A percentile compares a stretch with the other conserved stretches of the same genome.
phyloP scores from a whole-genome alignment of 2,888 invertebrate species.

The Agapostemon virescens region DNA sequence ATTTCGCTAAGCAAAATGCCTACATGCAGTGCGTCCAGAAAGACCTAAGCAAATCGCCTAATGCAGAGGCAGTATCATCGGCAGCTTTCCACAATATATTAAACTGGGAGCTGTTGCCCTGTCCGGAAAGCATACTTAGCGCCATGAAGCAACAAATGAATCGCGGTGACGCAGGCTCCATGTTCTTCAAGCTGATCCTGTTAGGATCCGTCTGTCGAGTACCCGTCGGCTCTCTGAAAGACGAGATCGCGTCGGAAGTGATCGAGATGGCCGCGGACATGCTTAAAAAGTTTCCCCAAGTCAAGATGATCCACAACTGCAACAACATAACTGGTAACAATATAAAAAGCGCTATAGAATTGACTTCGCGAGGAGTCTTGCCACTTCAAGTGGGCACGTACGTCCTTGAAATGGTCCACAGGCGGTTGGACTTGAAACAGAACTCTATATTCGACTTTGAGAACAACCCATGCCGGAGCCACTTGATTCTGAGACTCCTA shows the following conservation, averaged over 20 bases:
- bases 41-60: slow-evolving; percentile 64
- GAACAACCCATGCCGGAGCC: slow-evolving; percentile 68
- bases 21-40: slow-evolving; percentile 72
- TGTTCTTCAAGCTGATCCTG: slow-evolving; percentile 77
- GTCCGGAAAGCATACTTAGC: slow-evolving; percentile 69
- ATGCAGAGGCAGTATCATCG: slow-evolving; percentile 71
- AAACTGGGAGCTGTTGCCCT: slow-evolving; percentile 73
- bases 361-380: slow-evolving; percentile 71
- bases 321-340: slow-evolving; percentile 76
- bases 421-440: slow-evolving; percentile 73
- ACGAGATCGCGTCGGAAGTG: slow-evolving; percentile 70
- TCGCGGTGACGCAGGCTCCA: slow-evolving; percentile 72
- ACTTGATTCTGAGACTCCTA: slow-evolving; percentile 71
- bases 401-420: slow-evolving; percentile 77
- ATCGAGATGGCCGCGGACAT: slow-evolving; percentile 76
- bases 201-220: slow-evolving; percentile 77
- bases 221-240: slow-evolving; percentile 71
- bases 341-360: slow-evolving; percentile 70
- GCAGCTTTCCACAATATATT: slow-evolving; percentile 76
- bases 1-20: slow-evolving; percentile 79
- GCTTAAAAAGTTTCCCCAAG: slow-evolving; percentile 70
- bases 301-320: slow-evolving; percentile 67
- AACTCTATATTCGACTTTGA: slow-evolving; percentile 74
- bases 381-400: slow-evolving; percentile 77
- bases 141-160: slow-evolving; percentile 72